Evolutionary conservation across 2,797 vertebrate genomes (phyloP).

Genomic region (Sebastes minor): DNA sequence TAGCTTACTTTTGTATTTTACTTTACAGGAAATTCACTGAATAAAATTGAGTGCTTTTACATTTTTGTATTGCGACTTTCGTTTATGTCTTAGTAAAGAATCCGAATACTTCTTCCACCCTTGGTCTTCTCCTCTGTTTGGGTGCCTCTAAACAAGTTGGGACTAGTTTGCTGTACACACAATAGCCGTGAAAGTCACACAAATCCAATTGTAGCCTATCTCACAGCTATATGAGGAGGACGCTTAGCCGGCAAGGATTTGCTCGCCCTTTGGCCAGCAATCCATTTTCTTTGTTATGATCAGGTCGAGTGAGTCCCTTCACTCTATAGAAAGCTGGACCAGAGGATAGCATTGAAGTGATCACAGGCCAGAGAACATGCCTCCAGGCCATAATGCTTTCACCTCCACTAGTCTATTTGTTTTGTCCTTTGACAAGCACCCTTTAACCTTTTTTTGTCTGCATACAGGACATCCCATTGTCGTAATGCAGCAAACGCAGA

Average conservation of each 20-base stretch:
- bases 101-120: not conserved
- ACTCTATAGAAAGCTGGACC: slow-evolving; percentile 14
- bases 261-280: slow-evolving; percentile 16
- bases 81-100: not conserved
- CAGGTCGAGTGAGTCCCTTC: slow-evolving; percentile 39
- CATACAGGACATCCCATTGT: not conserved
- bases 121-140: not conserved
- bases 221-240: not conserved
- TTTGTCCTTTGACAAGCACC: slow-evolving; percentile 8
- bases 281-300: slow-evolving; percentile 59
- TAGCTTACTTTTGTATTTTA: not conserved
- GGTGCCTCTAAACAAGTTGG: slow-evolving; percentile 28
- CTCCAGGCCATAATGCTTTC: slow-evolving; percentile 43
- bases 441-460: slow-evolving; percentile 19
- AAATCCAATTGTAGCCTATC: not conserved
- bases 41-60: not conserved
- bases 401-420: slow-evolving; percentile 32
- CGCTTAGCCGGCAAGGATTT: not conserved
- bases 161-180: slow-evolving; percentile 18
- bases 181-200: slow-evolving; percentile 10
- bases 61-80: not conserved
- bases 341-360: slow-evolving; percentile 16
- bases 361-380: slow-evolving; percentile 17
- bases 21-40: not conserved
- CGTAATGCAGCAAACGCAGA: not conserved